Evolutionary conservation across 2,888 invertebrate species (phyloP).

Genomic region (Drosophila paracracens): DNA sequence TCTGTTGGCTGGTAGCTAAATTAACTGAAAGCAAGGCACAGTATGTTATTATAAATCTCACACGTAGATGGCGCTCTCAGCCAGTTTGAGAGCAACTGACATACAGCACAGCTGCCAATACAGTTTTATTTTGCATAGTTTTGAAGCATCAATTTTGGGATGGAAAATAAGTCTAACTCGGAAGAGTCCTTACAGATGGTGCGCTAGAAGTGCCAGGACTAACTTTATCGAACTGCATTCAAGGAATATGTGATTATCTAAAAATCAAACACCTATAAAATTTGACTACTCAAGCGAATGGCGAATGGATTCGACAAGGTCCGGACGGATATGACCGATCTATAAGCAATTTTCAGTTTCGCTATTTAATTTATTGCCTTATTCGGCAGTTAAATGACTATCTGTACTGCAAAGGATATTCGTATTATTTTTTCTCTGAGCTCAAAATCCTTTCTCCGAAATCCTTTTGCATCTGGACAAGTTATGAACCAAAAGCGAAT

Average conservation of each 20-base stretch:
- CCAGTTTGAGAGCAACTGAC: not conserved
- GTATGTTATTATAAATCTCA: not conserved
- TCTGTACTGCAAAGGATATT: not conserved
- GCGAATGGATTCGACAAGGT: too few species aligned
- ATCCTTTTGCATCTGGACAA: too few species aligned
- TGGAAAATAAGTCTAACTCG: not conserved
- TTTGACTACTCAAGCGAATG: not conserved
- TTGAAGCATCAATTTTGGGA: not conserved
- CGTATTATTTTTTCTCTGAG: too few species aligned
- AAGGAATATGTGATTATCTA: not conserved
- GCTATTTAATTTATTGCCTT: not conserved
- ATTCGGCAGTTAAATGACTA: not conserved
- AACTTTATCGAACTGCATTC: not conserved
- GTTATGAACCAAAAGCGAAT: not conserved
- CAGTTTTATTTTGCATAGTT: not conserved
- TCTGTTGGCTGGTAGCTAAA: conserved; percentile 16
- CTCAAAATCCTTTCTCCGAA: too few species aligned
- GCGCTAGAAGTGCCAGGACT: not conserved
- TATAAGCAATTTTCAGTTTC: not conserved
- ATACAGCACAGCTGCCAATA: not conserved
- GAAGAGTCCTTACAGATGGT: not conserved
- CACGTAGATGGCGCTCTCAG: conserved; percentile 32
- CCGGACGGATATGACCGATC: not conserved
- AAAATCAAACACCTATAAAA: not conserved
- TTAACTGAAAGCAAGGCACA: not conserved